Base-by-base conservation (phyloP, 1,140 invertebrate genomes). In the Lasioglossum baleicum region DNA sequence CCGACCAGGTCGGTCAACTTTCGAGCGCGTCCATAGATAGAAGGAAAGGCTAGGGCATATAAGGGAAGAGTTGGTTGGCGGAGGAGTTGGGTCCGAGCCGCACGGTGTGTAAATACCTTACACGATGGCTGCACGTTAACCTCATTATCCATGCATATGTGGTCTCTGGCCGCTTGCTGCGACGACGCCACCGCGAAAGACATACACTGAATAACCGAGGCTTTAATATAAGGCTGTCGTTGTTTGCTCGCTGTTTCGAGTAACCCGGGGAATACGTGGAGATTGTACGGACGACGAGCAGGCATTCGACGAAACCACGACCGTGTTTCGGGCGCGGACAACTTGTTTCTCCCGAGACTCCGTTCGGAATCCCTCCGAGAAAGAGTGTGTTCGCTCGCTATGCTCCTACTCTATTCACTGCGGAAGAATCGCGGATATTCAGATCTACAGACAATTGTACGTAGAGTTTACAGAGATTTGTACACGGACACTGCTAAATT, bases 71-170 rank as follows among this genome's bases (percentile, higher is more conserved):
- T 70, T 4, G 56, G 7, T 22, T 7, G 35, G 35, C 8, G 17
- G 51, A 40, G 44, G n/a, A n/a, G n/a, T n/a, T 44, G 26, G 17
- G 2, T 11, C 65, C 11, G 10, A n/a, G 17, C n/a, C 44, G 7
- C 17, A 31, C 56, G 22, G 20, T 51, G 75, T 20, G 75, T 63
- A 70, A 77, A 77, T 77, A 58, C 67, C 75, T 77, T 63, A 48
- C 56, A 22, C 73, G 73, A 56, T 75, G 11, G 35, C n/a, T 70
- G 26, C 20, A 48, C 26, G 66, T 20, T 76, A 76, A 75, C 75
- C 75, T 76, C 66, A 61, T 76, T 76, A 70, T n/a, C 66, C 75
- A 76, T 76, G 75, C 67, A 51, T 67, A 61, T 56, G 67, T 51
- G 22, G 26, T 70, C 17, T 42, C 20, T 61, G 58, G 26, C 35